phyloP scores from a whole-genome alignment of 2,888 invertebrate species.

The Ornithoptera alexandrae region DNA sequence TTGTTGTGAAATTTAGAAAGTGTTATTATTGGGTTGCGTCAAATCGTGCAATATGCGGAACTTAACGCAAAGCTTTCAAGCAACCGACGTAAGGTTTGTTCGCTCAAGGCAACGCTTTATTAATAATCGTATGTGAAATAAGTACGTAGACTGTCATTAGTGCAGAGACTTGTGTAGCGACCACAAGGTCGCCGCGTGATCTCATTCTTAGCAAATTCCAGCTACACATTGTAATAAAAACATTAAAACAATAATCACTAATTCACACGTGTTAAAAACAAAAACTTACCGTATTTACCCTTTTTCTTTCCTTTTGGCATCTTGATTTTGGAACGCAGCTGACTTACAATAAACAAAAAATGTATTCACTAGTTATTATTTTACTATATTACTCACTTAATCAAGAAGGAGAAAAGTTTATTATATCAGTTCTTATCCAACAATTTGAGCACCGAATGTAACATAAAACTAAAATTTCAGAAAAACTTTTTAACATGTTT shows the following conservation, averaged over 20 bases:
- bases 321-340: slow-evolving; percentile 47
- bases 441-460: slow-evolving; percentile 85
- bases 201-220: slow-evolving; percentile 61
- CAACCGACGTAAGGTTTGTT: slow-evolving; percentile 47
- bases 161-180: slow-evolving; percentile 52
- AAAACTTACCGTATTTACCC: slow-evolving; percentile 84
- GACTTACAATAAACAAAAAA: slow-evolving; percentile 75
- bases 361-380: slow-evolving; percentile 77
- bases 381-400: slow-evolving; percentile 77
- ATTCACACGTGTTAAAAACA: slow-evolving; percentile 1
- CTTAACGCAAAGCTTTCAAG: slow-evolving; percentile 8
- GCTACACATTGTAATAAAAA: slow-evolving; percentile 29
- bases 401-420: slow-evolving; percentile 90
- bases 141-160: slow-evolving; percentile 57
- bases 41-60: slow-evolving; percentile 35
- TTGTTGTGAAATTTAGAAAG: slow-evolving; percentile 46
- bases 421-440: slow-evolving; percentile 85
- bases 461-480: slow-evolving; percentile 84
- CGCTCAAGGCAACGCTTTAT: slow-evolving; percentile 35
- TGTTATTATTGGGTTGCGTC: slow-evolving; percentile 35
- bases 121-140: slow-evolving; percentile 46
- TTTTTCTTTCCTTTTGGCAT: slow-evolving; percentile 90
- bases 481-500: slow-evolving; percentile 89
- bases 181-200: slow-evolving; percentile 78
- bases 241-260: slow-evolving; percentile 5